A percentile compares a stretch with the other conserved stretches of the same genome.
Conservation (phyloP, 1,140 invertebrate genomes). For the Leptopilina boulardi region DNA sequence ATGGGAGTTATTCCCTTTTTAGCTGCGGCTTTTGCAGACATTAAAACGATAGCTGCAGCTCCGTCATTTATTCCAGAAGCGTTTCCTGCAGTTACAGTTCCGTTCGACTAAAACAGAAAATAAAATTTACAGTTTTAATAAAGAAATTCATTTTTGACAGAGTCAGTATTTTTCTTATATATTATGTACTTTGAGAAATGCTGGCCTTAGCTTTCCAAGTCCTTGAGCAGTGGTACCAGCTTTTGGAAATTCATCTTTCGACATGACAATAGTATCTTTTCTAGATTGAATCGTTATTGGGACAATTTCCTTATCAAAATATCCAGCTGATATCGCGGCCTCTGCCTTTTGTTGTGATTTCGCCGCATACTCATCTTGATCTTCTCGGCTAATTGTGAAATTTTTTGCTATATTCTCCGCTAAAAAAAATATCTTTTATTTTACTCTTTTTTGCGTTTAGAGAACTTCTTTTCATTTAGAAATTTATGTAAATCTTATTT, state of each 20-base stretch:
- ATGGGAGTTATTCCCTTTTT: constrained; percentile 76
- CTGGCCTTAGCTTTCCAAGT: constrained; percentile 80
- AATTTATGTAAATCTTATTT: no score
- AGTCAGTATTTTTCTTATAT: constrained; percentile 39
- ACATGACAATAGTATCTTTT: constrained; percentile 76
- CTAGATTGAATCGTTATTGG: constrained; percentile 77
- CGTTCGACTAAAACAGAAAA: constrained; percentile 69
- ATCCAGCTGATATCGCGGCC: constrained; percentile 79
- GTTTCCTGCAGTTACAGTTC: constrained; percentile 88
- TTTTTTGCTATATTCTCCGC: constrained; percentile 88
- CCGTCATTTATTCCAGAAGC: constrained; percentile 92
- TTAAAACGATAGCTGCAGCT: constrained; percentile 87
- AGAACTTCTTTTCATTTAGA: no score
- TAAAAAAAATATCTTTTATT: constrained; percentile 53
- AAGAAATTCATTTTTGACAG: not conserved
- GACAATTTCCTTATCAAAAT: constrained; percentile 85
- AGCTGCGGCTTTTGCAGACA: constrained; percentile 78
- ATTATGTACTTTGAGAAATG: constrained; percentile 79
- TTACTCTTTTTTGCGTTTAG: not conserved
- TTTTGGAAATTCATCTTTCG: constrained; percentile 84
- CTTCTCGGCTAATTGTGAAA: constrained; percentile 82
- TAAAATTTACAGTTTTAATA: not conserved
- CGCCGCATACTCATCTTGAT: constrained; percentile 86
- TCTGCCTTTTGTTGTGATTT: constrained; percentile 85
- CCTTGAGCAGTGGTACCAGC: constrained; percentile 78